A percentile compares a stretch with the other conserved stretches of the same genome.
Conservation (phyloP, 2,888 invertebrate genomes). For the Melitaea athalia region DNA sequence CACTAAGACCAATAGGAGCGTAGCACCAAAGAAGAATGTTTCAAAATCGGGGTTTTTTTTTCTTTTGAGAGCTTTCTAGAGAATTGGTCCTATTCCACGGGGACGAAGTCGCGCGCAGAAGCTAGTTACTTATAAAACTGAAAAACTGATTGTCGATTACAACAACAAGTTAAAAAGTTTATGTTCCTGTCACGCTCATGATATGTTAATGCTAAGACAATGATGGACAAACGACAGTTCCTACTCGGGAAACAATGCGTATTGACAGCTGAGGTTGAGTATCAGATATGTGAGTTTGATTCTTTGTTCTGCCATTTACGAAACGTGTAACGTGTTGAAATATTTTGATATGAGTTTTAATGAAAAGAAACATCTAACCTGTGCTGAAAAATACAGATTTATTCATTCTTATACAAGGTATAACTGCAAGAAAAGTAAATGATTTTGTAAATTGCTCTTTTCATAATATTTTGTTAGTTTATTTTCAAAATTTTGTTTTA, state of each 20-base stretch:
- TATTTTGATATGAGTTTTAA: conserved; percentile 1
- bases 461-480: neutral
- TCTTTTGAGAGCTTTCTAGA: too few species aligned
- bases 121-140: too few species aligned
- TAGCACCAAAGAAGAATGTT: too few species aligned
- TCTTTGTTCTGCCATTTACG: conserved; percentile 8
- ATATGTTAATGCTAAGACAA: conserved; percentile 9
- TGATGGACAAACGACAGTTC: conserved; percentile 11
- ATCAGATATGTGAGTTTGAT: conserved; percentile 2
- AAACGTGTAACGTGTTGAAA: conserved; percentile 1
- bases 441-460: too few species aligned
- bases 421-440: too few species aligned
- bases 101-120: too few species aligned
- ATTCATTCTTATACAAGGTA: too few species aligned
- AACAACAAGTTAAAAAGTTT: neutral
- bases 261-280: conserved; percentile 12
- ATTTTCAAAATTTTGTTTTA: neutral
- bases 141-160: neutral
- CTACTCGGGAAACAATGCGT: conserved; percentile 3
- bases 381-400: neutral
- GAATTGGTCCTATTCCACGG: too few species aligned
- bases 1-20: too few species aligned
- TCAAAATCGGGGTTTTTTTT: too few species aligned
- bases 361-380: neutral
- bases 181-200: neutral